phyloP scores from a whole-genome alignment of 2,113 vertebrate species.

The Pteruthius melanotis region DNA sequence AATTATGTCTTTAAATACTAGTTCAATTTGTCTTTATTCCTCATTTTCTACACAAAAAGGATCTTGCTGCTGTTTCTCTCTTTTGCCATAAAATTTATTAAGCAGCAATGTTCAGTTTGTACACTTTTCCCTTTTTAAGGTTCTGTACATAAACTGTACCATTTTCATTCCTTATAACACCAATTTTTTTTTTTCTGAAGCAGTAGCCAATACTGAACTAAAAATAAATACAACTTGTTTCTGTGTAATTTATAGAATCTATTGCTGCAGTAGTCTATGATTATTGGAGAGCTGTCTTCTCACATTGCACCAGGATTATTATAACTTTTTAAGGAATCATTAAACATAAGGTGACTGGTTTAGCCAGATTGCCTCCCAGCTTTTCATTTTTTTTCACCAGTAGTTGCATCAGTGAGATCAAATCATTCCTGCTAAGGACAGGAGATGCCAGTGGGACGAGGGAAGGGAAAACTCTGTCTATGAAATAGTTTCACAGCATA shows the following conservation, averaged over 20 bases:
- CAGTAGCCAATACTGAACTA: background rate
- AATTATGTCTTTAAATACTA: background rate
- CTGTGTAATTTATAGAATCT: background rate
- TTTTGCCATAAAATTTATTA: background rate
- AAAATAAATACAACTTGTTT: background rate
- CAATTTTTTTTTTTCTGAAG: background rate
- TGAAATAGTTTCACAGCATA: background rate
- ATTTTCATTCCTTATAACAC: background rate
- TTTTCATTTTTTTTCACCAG: background rate
- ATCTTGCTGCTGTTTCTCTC: background rate
- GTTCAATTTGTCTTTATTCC: background rate
- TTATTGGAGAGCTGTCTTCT: background rate
- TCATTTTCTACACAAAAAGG: background rate
- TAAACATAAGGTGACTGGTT: background rate
- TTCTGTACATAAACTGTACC: background rate
- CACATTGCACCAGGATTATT: background rate
- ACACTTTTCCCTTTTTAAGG: background rate
- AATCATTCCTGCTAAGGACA: background rate
- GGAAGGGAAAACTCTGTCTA: too few species aligned
- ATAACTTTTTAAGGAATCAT: background rate
- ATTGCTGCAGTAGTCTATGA: background rate
- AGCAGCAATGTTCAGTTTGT: background rate
- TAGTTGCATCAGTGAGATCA: background rate
- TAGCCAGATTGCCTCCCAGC: background rate
- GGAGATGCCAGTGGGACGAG: background rate